A percentile compares a stretch with the other conserved stretches of the same genome.
Evolutionary conservation across 2,113 vertebrate genomes (phyloP).

Genomic region (Varanus komodoensis): DNA sequence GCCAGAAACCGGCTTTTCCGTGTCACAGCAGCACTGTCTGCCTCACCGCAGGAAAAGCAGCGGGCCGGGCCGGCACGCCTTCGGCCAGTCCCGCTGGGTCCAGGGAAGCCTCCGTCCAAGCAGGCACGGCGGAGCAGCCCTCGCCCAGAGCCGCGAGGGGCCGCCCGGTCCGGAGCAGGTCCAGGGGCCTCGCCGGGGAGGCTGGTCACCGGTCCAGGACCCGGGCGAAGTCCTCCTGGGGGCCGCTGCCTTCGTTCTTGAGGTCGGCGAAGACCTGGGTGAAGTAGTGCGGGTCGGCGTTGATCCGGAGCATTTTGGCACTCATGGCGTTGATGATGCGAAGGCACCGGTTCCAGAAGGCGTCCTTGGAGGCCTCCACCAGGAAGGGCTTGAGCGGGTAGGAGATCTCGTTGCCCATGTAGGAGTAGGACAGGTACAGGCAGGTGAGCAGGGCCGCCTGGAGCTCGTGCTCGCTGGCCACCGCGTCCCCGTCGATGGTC

Average conservation of each 20-base stretch:
- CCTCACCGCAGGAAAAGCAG: background rate
- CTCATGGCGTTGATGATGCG: slow-evolving; percentile 93
- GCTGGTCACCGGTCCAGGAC: slow-evolving; percentile 89
- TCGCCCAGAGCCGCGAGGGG: background rate
- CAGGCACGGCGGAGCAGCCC: background rate
- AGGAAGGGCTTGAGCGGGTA: slow-evolving; percentile 95
- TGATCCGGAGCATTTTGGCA: slow-evolving; percentile 93
- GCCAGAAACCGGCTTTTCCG: too few relatives aligned
- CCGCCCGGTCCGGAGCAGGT: too few relatives aligned
- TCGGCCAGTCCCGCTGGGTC: background rate
- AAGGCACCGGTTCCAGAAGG: slow-evolving; percentile 94
- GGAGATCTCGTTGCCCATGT: slow-evolving; percentile 97
- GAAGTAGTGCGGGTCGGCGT: slow-evolving; percentile 94
- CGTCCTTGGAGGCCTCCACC: slow-evolving; percentile 92
- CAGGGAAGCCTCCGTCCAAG: too few relatives aligned
- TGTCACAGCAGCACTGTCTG: fast-evolving
- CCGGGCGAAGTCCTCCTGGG: slow-evolving; percentile 85
- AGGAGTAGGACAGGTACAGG: slow-evolving; percentile 95
- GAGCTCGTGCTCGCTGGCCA: slow-evolving; percentile 90
- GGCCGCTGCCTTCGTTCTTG: slow-evolving; percentile 89
- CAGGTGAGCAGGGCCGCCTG: slow-evolving; percentile 92
- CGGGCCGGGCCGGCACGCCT: background rate
- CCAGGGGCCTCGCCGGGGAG: background rate
- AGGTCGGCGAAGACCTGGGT: slow-evolving; percentile 95
- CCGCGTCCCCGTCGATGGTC: slow-evolving; percentile 85